Base-by-base conservation (phyloP, 2,113 vertebrate genomes). In the Coracopsis vasa region DNA sequence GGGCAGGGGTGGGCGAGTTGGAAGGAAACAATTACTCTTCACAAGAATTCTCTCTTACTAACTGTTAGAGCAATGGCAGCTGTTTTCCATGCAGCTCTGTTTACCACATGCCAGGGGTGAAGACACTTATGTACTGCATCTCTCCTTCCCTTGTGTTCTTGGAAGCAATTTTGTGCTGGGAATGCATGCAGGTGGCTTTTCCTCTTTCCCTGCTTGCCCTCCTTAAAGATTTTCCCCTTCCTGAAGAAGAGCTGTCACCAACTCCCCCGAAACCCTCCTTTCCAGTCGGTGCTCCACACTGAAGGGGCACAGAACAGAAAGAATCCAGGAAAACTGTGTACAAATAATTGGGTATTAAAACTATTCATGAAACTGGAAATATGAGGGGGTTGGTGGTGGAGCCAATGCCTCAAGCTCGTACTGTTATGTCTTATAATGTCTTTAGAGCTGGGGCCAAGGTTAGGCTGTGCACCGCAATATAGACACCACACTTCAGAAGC, bases 261-360 rank as follows among this genome's bases (percentile, higher is more conserved):
- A 1, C 25, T 19, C 5, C 41, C 23, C 20, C 5, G 2, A 31
- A 50, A 31, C 48, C 18, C 61, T 37, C 66, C 39, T 51, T 39
- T 23, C 27, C 12, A 41, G 31, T 29, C 0, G 0, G 39, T 9
- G 39, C 58, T 37, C 18, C 35, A 7, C 0, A 1, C 9, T 45
- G 48, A 37, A 31, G 27, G n/a, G 42, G 23, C 2, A 1, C 42
- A 27, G 35, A 29, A 29, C 45, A 10, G 39, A 45, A 51, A 39
- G 73, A 45, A 51, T 44, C 54, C 39, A 27, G 37, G 50, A 21
- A 27, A 61, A 27, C 31, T 8, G 8, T 33, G 74, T 39, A 9
- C 16, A 15, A 53, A 21, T 20, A 20, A 7, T 9, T 13, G 45
- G 47, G 7, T 14, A 18, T 45, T 17, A 10, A 35, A 33, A 29